These are phyloP conservation scores for Mythimna vitellina DNA, from an alignment of 2,888 invertebrate species.

Conservation along the genomic window DNA sequence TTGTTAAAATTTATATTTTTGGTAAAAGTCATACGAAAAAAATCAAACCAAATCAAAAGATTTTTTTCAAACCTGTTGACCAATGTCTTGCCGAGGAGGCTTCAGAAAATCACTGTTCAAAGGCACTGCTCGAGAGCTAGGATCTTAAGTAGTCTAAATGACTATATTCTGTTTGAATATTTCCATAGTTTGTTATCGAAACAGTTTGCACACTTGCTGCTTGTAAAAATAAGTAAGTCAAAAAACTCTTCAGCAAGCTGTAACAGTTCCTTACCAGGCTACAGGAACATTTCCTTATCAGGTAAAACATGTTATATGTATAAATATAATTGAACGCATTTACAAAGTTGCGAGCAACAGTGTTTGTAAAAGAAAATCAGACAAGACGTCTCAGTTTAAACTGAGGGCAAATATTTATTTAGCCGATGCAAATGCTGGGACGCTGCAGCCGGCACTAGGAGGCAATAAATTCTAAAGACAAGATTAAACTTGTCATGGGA, in stretches of 20 bases:
- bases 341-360: conserved; percentile 41
- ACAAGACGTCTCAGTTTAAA: conserved; percentile 69
- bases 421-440: conserved; percentile 81
- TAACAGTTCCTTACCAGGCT: not conserved
- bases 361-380: conserved; percentile 67
- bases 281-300: conserved; percentile 2
- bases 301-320: conserved; percentile 20
- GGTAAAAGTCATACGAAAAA: no score
- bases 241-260: not conserved
- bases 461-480: conserved; percentile 89
- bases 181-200: not conserved
- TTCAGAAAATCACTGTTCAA: no score
- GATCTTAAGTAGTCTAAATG: not conserved
- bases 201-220: not conserved
- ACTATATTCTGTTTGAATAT: not conserved
- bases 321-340: conserved; percentile 37
- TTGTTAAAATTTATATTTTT: no score
- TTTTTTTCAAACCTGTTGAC: no score
- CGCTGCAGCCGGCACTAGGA: conserved; percentile 80
- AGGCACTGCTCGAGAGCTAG: no score
- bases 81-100: no score
- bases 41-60: no score
- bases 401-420: conserved; percentile 85
- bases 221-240: not conserved
- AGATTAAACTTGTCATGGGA: conserved; percentile 90